Percentiles rank a stretch among this genome's conserved stretches.
These are phyloP conservation scores for Zapornia atra DNA, from an alignment of 2,113 vertebrate genomes.

Conservation along the genomic window DNA sequence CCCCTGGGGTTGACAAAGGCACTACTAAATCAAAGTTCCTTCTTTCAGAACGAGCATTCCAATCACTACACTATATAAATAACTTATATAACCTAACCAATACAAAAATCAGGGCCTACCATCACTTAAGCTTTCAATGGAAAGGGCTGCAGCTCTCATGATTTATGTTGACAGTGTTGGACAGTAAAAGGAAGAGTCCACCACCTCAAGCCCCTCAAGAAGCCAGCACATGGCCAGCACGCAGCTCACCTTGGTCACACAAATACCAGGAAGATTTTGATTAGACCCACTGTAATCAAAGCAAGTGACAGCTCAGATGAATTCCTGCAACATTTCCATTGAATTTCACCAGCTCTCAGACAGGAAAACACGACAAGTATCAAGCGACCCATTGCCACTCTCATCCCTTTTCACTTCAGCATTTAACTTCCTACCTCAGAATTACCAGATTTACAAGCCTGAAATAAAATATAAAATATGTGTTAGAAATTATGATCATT, in stretches of 20 bases:
- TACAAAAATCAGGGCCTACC: not conserved
- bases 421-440: not conserved
- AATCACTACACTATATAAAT: not conserved
- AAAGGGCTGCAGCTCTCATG: not conserved
- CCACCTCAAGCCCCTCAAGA: not conserved
- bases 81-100: not conserved
- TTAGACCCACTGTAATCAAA: not conserved
- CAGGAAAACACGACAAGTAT: not conserved
- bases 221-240: not conserved
- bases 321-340: not conserved
- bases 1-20: not conserved
- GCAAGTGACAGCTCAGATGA: not conserved
- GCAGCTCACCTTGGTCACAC: not conserved
- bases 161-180: not conserved
- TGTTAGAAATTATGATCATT: slow-evolving; percentile 5
- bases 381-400: not conserved
- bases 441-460: not conserved
- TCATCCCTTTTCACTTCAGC: not conserved
- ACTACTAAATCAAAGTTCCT: not conserved
- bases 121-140: not conserved
- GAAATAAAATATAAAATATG: not conserved
- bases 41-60: not conserved
- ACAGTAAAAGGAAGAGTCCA: rapidly evolving
- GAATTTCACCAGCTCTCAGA: not conserved
- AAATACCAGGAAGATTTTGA: not conserved